A percentile compares a stretch with the other conserved stretches of the same genome.
Conservation (phyloP, 2,888 invertebrate species). For the Aphidius colemani region DNA sequence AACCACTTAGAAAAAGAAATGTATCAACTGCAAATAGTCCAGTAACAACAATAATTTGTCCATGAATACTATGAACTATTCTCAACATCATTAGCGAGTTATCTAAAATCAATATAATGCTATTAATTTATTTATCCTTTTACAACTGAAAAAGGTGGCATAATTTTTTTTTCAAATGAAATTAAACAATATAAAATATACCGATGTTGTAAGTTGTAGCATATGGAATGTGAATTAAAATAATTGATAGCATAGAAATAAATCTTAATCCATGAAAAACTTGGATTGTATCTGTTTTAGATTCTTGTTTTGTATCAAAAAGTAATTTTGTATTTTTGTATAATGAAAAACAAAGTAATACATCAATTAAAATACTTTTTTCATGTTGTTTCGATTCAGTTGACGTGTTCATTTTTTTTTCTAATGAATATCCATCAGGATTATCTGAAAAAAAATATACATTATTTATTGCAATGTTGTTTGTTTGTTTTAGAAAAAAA, state of each 20-base stretch:
- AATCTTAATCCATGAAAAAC: constrained; percentile 63
- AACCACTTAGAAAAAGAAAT: constrained; percentile 60
- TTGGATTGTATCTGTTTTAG: constrained; percentile 50
- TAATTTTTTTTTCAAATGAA: not conserved
- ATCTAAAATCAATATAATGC: constrained; percentile 36
- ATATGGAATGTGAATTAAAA: constrained; percentile 62
- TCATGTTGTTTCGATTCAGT: too few relatives aligned
- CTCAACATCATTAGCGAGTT: constrained; percentile 55
- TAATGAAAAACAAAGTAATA: constrained; percentile 62
- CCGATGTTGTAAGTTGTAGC: constrained; percentile 57
- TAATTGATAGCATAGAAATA: constrained; percentile 65
- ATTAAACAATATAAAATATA: constrained; percentile 30
- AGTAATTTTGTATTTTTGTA: constrained; percentile 61
- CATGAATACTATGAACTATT: constrained; percentile 51
- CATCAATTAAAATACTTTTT: constrained; percentile 38
- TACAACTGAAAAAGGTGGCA: too few relatives aligned
- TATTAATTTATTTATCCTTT: too few relatives aligned
- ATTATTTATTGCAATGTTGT: too few relatives aligned
- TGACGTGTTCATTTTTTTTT: too few relatives aligned
- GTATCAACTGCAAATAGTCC: constrained; percentile 62
- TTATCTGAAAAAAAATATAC: too few relatives aligned
- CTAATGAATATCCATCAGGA: too few relatives aligned
- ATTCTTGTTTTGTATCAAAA: constrained; percentile 51
- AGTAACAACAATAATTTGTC: constrained; percentile 58
- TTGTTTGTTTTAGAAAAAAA: too few relatives aligned